Conservation (phyloP, 2,113 vertebrate species). For the Upupa epops region DNA sequence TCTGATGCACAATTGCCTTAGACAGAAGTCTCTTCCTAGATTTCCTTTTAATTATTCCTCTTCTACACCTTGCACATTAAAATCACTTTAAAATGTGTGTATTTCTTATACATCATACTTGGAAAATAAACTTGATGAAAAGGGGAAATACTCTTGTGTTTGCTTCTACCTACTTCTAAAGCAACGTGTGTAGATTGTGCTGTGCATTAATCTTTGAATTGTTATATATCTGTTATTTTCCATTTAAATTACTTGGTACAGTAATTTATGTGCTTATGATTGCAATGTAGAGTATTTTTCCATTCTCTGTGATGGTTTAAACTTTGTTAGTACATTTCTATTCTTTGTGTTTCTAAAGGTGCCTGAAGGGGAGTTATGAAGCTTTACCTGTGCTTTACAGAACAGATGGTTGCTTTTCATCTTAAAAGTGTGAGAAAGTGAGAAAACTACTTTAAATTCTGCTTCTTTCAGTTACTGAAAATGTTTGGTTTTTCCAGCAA, state of each 20-base stretch:
- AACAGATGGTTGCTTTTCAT: neutral
- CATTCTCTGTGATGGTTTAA: neutral
- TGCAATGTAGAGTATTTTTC: neutral
- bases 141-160: neutral
- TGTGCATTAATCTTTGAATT: neutral
- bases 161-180: neutral
- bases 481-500: neutral
- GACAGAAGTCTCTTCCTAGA: neutral
- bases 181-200: neutral
- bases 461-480: neutral
- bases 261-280: neutral
- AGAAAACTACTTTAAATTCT: neutral
- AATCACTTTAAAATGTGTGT: neutral
- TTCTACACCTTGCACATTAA: neutral
- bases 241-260: neutral
- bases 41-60: neutral
- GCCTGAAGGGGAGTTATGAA: neutral
- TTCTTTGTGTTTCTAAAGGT: neutral
- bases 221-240: neutral
- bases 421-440: neutral
- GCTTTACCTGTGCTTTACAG: neutral
- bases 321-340: neutral
- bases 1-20: neutral
- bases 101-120: neutral
- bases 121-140: neutral